Conservation (phyloP, 2,797 vertebrate genomes). For the Echiichthys vipera region DNA sequence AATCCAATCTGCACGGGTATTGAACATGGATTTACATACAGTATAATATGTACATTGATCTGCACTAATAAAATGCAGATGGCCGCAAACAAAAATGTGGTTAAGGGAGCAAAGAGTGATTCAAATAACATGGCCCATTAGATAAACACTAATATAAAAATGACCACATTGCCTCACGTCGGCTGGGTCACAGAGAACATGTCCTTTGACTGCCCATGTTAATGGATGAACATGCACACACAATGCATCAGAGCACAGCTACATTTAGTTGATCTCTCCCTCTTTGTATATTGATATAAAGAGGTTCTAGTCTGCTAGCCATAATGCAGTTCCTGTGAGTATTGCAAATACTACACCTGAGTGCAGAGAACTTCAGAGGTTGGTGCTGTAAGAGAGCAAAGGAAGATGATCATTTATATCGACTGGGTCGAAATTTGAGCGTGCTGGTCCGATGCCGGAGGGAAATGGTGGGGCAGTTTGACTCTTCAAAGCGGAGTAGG, state of each 20-base stretch:
- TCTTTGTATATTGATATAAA: conserved; percentile 34
- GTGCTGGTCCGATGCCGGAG: conserved; percentile 44
- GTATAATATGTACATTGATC: not conserved
- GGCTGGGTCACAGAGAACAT: not conserved
- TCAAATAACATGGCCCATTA: not conserved
- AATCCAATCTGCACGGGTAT: conserved; percentile 9
- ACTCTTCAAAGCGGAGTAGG: conserved; percentile 61
- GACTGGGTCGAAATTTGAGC: conserved; percentile 60
- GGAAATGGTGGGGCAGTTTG: conserved; percentile 52
- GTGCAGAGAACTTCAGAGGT: conserved; percentile 38
- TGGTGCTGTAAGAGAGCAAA: conserved; percentile 27
- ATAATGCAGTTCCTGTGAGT: conserved; percentile 34
- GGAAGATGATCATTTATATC: conserved; percentile 66
- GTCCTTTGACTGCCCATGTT: not conserved
- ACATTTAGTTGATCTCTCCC: not conserved
- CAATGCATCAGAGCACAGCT: not conserved
- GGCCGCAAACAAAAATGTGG: not conserved
- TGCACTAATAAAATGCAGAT: not conserved
- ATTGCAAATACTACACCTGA: conserved; percentile 49
- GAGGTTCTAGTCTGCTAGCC: conserved; percentile 32
- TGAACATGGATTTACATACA: not conserved
- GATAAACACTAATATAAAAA: not conserved
- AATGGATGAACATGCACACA: not conserved
- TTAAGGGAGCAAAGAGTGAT: not conserved
- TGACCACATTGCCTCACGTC: not conserved